Conservation (phyloP, 92 coral and sea anemone species). For the Epizoanthus fatuus region DNA sequence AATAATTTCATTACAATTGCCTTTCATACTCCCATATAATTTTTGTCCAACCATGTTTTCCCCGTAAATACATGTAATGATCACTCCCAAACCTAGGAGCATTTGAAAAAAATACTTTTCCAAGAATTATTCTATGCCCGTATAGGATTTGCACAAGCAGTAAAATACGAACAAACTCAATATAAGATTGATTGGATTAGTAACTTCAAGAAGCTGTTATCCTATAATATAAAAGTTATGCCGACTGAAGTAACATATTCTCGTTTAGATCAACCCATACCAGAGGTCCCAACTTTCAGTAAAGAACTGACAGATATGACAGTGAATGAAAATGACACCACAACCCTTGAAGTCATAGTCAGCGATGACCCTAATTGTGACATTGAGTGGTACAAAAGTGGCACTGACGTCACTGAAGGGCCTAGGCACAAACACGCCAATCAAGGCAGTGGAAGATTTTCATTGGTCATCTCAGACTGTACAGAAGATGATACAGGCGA, state of each 20-base stretch:
- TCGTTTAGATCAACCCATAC: background rate
- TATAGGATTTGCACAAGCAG: no score
- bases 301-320: constrained; percentile 69
- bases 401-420: constrained; percentile 62
- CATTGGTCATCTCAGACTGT: constrained; percentile 77
- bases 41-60: no score
- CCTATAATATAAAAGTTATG: background rate
- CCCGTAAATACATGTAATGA: no score
- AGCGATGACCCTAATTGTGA: constrained; percentile 56
- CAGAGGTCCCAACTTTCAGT: constrained; percentile 64
- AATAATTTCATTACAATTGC: no score
- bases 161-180: no score
- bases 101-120: no score
- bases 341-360: constrained; percentile 69
- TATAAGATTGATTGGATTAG: no score
- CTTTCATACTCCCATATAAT: no score
- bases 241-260: background rate
- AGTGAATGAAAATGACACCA: constrained; percentile 66
- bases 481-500: constrained; percentile 86
- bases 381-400: constrained; percentile 89
- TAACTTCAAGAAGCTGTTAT: no score
- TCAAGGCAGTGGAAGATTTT: constrained; percentile 63
- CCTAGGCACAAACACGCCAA: constrained; percentile 53
- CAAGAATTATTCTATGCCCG: no score
- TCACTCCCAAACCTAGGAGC: no score